Conservation (phyloP, 2,888 invertebrate species). For the Linyphia triangularis region DNA sequence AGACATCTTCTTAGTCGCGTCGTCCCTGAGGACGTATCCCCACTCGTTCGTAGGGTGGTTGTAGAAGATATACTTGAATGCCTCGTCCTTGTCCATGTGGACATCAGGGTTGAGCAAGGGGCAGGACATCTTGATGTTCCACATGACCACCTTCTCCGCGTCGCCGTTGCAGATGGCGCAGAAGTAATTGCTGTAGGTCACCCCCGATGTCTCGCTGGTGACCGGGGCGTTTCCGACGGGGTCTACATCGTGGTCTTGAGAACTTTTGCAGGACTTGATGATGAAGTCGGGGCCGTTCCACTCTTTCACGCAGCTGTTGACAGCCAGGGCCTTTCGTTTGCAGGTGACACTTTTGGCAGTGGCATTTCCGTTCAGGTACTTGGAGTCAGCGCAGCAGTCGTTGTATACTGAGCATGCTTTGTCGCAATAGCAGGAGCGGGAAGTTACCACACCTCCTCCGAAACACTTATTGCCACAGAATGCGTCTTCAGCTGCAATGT, state of each 20-base stretch:
- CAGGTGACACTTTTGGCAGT: conserved; percentile 7
- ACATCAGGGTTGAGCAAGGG: conserved; percentile 12
- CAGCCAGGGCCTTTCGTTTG: conserved; percentile 41
- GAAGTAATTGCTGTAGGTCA: conserved; percentile 63
- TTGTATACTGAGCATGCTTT: conserved; percentile 54
- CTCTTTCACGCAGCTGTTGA: conserved; percentile 41
- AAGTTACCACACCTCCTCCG: conserved; percentile 30
- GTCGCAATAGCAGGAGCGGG: conserved; percentile 57
- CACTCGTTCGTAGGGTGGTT: conserved; percentile 59
- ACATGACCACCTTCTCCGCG: conserved; percentile 50
- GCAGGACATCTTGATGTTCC: conserved; percentile 64
- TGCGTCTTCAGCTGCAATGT: conserved; percentile 32
- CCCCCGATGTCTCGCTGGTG: conserved; percentile 47
- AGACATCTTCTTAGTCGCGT: conserved; percentile 47
- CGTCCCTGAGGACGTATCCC: conserved; percentile 53
- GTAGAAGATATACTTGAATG: conserved; percentile 67
- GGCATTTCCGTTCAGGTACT: conserved; percentile 8
- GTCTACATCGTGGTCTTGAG: conserved; percentile 20
- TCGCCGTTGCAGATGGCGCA: conserved; percentile 69
- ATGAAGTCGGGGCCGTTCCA: conserved; percentile 69
- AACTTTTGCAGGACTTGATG: conserved; percentile 51
- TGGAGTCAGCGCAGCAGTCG: conserved; percentile 59
- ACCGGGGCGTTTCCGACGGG: conserved; percentile 53
- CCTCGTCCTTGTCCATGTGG: conserved; percentile 47
- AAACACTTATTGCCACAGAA: conserved; percentile 61